phyloP scores from a whole-genome alignment of 2,113 vertebrate species.

The Brienomyrus brachyistius region DNA sequence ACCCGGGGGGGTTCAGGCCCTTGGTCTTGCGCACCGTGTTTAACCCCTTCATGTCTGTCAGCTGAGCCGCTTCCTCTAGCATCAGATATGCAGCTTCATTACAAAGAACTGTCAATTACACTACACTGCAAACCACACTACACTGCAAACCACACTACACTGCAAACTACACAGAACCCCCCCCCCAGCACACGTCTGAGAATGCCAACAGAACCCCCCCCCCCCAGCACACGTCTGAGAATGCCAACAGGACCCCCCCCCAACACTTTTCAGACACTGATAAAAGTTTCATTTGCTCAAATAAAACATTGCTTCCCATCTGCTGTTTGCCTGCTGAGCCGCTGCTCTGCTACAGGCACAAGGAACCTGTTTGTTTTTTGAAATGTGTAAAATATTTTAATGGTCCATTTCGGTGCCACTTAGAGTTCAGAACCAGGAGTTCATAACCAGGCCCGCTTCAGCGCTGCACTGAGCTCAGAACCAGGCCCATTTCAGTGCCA shows the following conservation, averaged over 20 bases:
- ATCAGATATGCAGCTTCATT: neutral
- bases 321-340: neutral
- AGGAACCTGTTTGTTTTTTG: neutral
- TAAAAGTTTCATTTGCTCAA: neutral
- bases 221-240: neutral
- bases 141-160: too few species aligned
- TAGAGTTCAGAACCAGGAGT: neutral
- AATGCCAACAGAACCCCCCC: neutral
- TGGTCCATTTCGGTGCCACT: neutral
- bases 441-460: neutral
- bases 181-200: neutral
- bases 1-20: too few species aligned
- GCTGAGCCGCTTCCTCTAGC: neutral
- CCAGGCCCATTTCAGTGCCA: neutral
- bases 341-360: neutral
- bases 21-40: neutral
- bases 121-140: neutral
- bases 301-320: neutral
- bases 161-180: too few species aligned
- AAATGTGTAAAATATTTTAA: neutral
- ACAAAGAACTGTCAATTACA: neutral
- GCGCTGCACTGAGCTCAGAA: neutral
- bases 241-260: neutral
- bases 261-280: neutral
- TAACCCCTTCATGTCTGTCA: neutral